Percentiles rank a stretch among this genome's conserved stretches.
Conservation (phyloP, 2,888 invertebrate genomes). For the Myathropa florea region DNA sequence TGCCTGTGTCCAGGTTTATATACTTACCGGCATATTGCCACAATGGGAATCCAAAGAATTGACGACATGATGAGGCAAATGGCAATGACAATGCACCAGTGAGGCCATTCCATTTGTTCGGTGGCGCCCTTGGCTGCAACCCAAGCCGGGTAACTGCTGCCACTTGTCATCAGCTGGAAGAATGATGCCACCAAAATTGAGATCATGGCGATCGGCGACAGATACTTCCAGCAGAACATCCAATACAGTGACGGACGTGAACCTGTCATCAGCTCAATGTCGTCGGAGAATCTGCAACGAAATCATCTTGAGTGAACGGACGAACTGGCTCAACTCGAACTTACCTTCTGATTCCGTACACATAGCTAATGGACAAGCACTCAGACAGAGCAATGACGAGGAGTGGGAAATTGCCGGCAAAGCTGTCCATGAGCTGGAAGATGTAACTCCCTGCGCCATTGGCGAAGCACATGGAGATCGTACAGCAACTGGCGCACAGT, state of each 20-base stretch:
- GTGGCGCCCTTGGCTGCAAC: conserved; percentile 87
- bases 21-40: conserved; percentile 89
- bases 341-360: conserved; percentile 94
- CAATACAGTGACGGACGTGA: conserved; percentile 93
- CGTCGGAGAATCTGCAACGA: conserved; percentile 90
- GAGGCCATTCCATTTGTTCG: conserved; percentile 91
- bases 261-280: conserved; percentile 97
- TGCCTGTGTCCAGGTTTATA: background rate
- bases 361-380: conserved; percentile 95
- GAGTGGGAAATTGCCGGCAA: conserved; percentile 95
- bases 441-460: conserved; percentile 97
- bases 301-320: background rate
- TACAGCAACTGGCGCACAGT: conserved; percentile 90
- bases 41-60: conserved; percentile 92
- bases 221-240: conserved; percentile 97
- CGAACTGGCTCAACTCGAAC: background rate
- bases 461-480: conserved; percentile 94
- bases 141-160: conserved; percentile 94
- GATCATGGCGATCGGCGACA: conserved; percentile 94
- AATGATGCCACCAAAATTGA: conserved; percentile 92
- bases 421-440: conserved; percentile 95
- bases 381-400: conserved; percentile 96
- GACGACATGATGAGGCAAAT: conserved; percentile 88
- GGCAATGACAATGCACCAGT: conserved; percentile 90
- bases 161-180: conserved; percentile 89